A percentile compares a stretch with the other conserved stretches of the same genome.
Conservation (phyloP, 2,113 vertebrate genomes). For the Thunnus maccoyii region DNA sequence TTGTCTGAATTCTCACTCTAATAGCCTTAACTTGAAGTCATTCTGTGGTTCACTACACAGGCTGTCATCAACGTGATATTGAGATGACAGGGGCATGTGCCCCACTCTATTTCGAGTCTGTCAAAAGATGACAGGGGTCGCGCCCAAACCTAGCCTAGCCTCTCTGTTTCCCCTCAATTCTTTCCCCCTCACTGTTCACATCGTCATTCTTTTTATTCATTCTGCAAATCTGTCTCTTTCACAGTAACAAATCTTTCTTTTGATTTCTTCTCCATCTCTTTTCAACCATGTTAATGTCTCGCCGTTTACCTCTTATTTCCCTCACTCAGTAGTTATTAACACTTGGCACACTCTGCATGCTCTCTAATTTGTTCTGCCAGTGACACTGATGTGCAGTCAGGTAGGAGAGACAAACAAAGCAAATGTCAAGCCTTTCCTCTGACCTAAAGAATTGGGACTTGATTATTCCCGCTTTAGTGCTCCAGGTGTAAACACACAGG, state of each 20-base stretch:
- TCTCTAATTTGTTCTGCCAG: slow-evolving; percentile 59
- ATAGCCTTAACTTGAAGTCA: slow-evolving; percentile 37
- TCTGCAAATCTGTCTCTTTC: background rate
- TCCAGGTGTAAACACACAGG: slow-evolving; percentile 20
- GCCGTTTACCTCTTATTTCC: slow-evolving; percentile 2
- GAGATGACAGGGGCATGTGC: slow-evolving; percentile 48
- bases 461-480: slow-evolving; percentile 32
- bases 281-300: slow-evolving; percentile 29
- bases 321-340: slow-evolving; percentile 46
- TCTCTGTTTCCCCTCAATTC: slow-evolving; percentile 28
- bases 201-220: slow-evolving; percentile 1
- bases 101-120: slow-evolving; percentile 47
- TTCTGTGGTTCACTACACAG: slow-evolving; percentile 50
- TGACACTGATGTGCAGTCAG: slow-evolving; percentile 56
- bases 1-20: slow-evolving; percentile 55
- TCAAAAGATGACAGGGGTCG: slow-evolving; percentile 61
- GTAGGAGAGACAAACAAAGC: slow-evolving; percentile 57
- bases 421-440: slow-evolving; percentile 53
- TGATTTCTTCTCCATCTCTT: slow-evolving; percentile 24
- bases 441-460: slow-evolving; percentile 50
- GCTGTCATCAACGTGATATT: slow-evolving; percentile 45
- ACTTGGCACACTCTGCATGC: slow-evolving; percentile 36
- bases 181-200: slow-evolving; percentile 1
- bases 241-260: slow-evolving; percentile 16
- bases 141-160: slow-evolving; percentile 10